phyloP scores from a whole-genome alignment of 2,888 invertebrate species.

The Aphelenchoides bicaudatus region DNA sequence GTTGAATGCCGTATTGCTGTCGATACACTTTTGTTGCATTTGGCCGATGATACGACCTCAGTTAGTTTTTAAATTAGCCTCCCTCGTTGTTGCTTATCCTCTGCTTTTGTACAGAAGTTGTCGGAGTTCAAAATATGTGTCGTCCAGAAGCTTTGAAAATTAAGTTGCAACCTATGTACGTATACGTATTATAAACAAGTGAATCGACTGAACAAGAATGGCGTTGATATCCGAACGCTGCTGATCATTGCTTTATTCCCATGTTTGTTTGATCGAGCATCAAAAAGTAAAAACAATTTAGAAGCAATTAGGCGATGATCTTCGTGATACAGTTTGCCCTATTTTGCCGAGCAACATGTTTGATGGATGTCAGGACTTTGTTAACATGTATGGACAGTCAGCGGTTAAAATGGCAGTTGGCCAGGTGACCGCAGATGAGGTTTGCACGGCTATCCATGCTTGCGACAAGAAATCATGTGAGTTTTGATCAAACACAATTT shows the following conservation, averaged over 20 bases:
- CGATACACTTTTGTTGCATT: conserved; percentile 22
- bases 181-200: too few relatives aligned
- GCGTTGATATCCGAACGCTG: background rate
- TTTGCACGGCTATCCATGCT: conserved; percentile 38
- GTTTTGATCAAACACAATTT: too few relatives aligned
- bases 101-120: too few relatives aligned
- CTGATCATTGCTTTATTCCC: background rate
- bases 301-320: conserved; percentile 38
- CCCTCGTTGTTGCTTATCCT: too few relatives aligned
- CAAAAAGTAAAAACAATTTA: conserved; percentile 22
- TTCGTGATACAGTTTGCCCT: conserved; percentile 40
- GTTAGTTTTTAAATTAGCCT: background rate
- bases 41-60: background rate
- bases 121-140: too few relatives aligned
- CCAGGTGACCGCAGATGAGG: conserved; percentile 36
- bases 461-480: conserved; percentile 34
- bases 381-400: conserved; percentile 48
- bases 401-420: conserved; percentile 47
- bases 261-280: background rate
- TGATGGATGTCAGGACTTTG: conserved; percentile 45
- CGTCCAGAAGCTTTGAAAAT: too few relatives aligned
- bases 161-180: too few relatives aligned
- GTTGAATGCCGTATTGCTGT: conserved; percentile 39
- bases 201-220: too few relatives aligned
- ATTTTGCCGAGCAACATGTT: conserved; percentile 41